Evolutionary conservation across 2,888 invertebrate species (phyloP).

Genomic region (Bembecia ichneumoniformis): DNA sequence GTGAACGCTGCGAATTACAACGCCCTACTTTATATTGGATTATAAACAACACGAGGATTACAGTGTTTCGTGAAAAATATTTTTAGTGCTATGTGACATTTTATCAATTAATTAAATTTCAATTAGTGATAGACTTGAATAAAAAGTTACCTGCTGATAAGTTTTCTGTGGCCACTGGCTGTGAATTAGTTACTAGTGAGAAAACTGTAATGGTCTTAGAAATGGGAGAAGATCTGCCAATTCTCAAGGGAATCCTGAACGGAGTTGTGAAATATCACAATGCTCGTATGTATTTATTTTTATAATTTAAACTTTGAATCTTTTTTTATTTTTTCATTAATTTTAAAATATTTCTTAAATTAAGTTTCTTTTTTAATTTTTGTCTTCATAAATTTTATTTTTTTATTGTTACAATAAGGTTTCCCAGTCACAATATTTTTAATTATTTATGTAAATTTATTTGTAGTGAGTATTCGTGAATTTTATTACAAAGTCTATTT

Average conservation of each 20-base stretch:
- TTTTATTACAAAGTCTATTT: no score
- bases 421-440: no score
- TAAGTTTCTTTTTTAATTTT: no score
- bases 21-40: conserved; percentile 49
- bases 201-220: conserved; percentile 64
- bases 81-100: conserved; percentile 49
- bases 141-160: conserved; percentile 54
- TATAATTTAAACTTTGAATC: no score
- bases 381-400: no score
- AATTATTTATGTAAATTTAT: no score
- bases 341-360: no score
- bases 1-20: conserved; percentile 34
- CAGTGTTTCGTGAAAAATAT: conserved; percentile 52
- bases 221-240: conserved; percentile 93
- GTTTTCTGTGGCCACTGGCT: conserved; percentile 64
- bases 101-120: conserved; percentile 26
- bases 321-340: no score
- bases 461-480: no score
- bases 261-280: conserved; percentile 93
- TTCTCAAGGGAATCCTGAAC: conserved; percentile 91
- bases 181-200: conserved; percentile 64
- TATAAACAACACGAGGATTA: conserved; percentile 48
- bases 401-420: no score
- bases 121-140: conserved; percentile 18
- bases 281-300: conserved; percentile 84